Evolutionary conservation across 2,888 invertebrate species (phyloP).

Genomic region (Erpobdella octoculata): DNA sequence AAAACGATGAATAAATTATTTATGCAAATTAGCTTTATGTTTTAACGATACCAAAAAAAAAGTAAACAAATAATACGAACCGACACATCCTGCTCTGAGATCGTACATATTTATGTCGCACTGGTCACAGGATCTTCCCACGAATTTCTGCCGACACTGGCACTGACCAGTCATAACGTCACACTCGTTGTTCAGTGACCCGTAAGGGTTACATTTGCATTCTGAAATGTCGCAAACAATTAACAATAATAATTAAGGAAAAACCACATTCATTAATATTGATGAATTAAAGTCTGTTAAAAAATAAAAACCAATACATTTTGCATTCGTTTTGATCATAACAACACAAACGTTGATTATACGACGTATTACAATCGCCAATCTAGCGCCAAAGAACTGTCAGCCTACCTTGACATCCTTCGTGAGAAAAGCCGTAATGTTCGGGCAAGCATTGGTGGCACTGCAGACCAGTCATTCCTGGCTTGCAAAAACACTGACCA

Average conservation of each 20-base stretch:
- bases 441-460: slow-evolving; percentile 77
- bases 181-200: slow-evolving; percentile 72
- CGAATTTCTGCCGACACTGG: slow-evolving; percentile 62
- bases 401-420: slow-evolving; percentile 53
- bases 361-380: too few species aligned
- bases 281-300: not conserved
- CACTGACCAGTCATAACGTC: slow-evolving; percentile 61
- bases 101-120: slow-evolving; percentile 92
- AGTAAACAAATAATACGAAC: slow-evolving; percentile 39
- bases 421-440: slow-evolving; percentile 54
- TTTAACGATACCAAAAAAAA: not conserved
- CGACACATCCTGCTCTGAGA: slow-evolving; percentile 67
- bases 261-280: not conserved
- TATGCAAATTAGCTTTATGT: not conserved
- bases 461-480: slow-evolving; percentile 74
- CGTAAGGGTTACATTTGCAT: slow-evolving; percentile 83
- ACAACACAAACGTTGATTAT: too few species aligned
- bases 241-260: not conserved
- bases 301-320: too few species aligned
- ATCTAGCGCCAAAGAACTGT: too few species aligned
- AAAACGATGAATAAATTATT: not conserved
- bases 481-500: slow-evolving; percentile 59
- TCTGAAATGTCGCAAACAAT: slow-evolving; percentile 43
- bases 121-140: slow-evolving; percentile 83
- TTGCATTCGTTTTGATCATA: too few species aligned